Percentiles rank a stretch among this genome's conserved stretches.
Conservation (phyloP, 2,888 invertebrate genomes). For the Emmelina monodactyla region DNA sequence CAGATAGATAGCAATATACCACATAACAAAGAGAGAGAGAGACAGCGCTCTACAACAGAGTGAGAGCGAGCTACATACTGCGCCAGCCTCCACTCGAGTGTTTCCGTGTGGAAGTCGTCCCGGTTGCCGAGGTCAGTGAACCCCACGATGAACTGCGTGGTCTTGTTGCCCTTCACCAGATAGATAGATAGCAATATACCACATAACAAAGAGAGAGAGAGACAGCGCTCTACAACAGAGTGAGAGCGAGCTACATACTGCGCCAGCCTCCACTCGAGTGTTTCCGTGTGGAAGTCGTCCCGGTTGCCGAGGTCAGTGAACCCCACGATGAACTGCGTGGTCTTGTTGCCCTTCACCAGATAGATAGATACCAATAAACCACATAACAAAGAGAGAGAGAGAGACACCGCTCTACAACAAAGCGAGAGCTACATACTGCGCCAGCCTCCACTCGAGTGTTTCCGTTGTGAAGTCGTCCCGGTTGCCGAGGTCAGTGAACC, state of each 20-base stretch:
- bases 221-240: too few relatives aligned
- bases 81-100: slow-evolving; percentile 92
- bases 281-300: slow-evolving; percentile 92
- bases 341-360: slow-evolving; percentile 86
- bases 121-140: slow-evolving; percentile 93
- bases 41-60: too few relatives aligned
- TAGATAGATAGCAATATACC: too few relatives aligned
- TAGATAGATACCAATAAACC: too few relatives aligned
- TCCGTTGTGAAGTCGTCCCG: slow-evolving; percentile 93
- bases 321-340: slow-evolving; percentile 92
- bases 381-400: too few relatives aligned
- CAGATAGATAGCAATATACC: too few relatives aligned
- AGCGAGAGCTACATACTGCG: slow-evolving; percentile 65
- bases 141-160: slow-evolving; percentile 92
- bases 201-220: too few relatives aligned
- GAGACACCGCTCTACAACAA: too few relatives aligned
- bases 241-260: too few relatives aligned
- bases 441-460: slow-evolving; percentile 91
- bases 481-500: slow-evolving; percentile 93
- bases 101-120: slow-evolving; percentile 92
- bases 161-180: slow-evolving; percentile 86
- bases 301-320: slow-evolving; percentile 93
- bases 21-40: too few relatives aligned
- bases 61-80: too few relatives aligned
- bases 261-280: slow-evolving; percentile 92